These are phyloP conservation scores for Aplocera efformata DNA, from an alignment of 2,888 invertebrate genomes.

Conservation along the genomic window DNA sequence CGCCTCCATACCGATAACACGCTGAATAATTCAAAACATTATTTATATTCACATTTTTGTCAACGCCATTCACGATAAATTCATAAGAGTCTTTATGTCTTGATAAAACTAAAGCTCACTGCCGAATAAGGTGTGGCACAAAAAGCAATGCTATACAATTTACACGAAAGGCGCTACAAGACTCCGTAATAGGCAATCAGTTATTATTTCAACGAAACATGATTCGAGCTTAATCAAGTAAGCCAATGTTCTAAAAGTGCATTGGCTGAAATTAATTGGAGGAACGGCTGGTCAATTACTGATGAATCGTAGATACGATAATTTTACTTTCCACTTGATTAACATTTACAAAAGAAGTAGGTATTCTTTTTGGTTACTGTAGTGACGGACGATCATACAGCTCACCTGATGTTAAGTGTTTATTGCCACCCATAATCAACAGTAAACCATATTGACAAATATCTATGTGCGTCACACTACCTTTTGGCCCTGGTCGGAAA, in stretches of 20 bases:
- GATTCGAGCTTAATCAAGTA: too few relatives aligned
- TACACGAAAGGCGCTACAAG: slow-evolving; percentile 47
- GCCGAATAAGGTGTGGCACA: slow-evolving; percentile 58
- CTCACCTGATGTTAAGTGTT: too few relatives aligned
- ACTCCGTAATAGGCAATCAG: slow-evolving; percentile 40
- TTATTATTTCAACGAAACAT: slow-evolving; percentile 32
- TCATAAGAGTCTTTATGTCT: slow-evolving; percentile 78
- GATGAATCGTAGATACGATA: too few relatives aligned
- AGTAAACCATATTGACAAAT: too few relatives aligned
- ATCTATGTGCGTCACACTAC: too few relatives aligned
- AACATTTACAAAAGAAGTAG: too few relatives aligned
- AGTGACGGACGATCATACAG: too few relatives aligned
- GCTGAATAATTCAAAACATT: slow-evolving; percentile 78
- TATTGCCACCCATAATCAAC: too few relatives aligned
- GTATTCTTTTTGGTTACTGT: too few relatives aligned
- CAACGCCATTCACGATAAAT: slow-evolving; percentile 77
- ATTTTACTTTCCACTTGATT: too few relatives aligned
- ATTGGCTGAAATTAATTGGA: neutral
- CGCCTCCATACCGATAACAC: slow-evolving; percentile 75
- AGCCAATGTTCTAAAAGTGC: slow-evolving; percentile 22
- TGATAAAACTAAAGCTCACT: slow-evolving; percentile 77
- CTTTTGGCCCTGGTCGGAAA: too few relatives aligned
- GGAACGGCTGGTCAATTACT: too few relatives aligned
- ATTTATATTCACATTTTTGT: slow-evolving; percentile 80
- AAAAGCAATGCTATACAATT: slow-evolving; percentile 55